These are phyloP conservation scores for Eulemur albifrons DNA, from an alignment of 2,797 vertebrate genomes.

Conservation along the genomic window DNA sequence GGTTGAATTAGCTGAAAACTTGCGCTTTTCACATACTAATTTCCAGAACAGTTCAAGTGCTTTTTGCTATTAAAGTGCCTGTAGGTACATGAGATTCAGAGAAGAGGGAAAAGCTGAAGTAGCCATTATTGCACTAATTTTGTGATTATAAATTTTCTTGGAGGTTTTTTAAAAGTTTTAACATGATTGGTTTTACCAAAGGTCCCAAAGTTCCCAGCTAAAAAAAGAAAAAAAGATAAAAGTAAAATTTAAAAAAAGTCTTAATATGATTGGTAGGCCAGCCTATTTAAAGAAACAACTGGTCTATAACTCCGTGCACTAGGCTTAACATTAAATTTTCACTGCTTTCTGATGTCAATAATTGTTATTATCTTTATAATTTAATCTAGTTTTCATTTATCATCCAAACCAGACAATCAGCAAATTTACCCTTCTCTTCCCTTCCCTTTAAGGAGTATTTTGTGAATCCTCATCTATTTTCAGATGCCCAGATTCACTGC, in stretches of 20 bases:
- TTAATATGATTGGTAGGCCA: not conserved
- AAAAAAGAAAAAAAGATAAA: not conserved
- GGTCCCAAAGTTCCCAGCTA: not conserved
- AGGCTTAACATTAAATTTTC: not conserved
- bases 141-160: conserved; percentile 6
- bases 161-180: not conserved
- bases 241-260: not conserved
- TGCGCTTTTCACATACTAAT: not conserved
- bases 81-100: not conserved
- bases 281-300: not conserved
- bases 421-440: not conserved
- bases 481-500: not conserved
- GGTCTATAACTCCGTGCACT: not conserved
- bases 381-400: conserved; percentile 6
- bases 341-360: not conserved
- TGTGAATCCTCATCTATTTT: not conserved
- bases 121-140: not conserved
- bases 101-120: not conserved
- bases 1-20: not conserved
- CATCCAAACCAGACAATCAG: not conserved
- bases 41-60: not conserved
- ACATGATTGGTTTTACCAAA: not conserved
- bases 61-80: not conserved
- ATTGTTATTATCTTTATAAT: not conserved
- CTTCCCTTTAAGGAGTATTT: not conserved